Base-by-base conservation (phyloP, 2,113 vertebrate species). In the Chunga burmeisteri region DNA sequence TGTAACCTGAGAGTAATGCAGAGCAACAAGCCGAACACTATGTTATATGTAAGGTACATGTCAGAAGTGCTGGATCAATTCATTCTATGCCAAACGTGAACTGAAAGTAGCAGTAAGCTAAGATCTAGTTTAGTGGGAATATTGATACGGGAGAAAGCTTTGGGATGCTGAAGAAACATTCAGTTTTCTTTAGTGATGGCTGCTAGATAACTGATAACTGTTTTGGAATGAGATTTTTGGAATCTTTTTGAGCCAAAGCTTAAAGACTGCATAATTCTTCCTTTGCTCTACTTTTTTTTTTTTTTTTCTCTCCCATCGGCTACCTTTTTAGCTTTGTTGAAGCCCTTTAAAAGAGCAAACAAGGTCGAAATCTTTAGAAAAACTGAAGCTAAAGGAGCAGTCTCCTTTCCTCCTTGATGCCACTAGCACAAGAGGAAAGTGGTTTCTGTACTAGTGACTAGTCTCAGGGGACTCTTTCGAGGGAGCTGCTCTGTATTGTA, bases 1-100 rank as follows among this genome's bases (percentile, higher is more conserved):
- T 34, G 46, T 75, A 94, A 87, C 67, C 81, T 47, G 53, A 72
- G 66, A 94, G 58, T 62, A 86, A 93, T 68, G 78, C 81, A 96
- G 59, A 94, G 78, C 78, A 86, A 42, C 78, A 95, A 27, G 70
- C 70, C 32, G 59, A 85, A 40, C 23, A 7, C 73, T 44, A 4
- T 22, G 66, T 67, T 40, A 52, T 38, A 30, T 21, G 47, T 66
- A 72, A 80, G 53, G 78, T 55, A 25, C 62, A 11, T 16, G 67
- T 80, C 58, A 86, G 29, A 55, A 83, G 36, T 1, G 30, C 49
- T 71, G 70, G 75, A 81, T 86, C 90, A 77, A 74, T 84, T 95
- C 56, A 70, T 94, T 86, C 34, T 16, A 4, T 63, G 44, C 65
- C 84, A 68, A 93, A 74, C 21, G 20, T 20, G 49, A 82, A n/a